Evolutionary conservation across 2,888 invertebrate species (phyloP).

Genomic region (Parascotia fuliginaria): DNA sequence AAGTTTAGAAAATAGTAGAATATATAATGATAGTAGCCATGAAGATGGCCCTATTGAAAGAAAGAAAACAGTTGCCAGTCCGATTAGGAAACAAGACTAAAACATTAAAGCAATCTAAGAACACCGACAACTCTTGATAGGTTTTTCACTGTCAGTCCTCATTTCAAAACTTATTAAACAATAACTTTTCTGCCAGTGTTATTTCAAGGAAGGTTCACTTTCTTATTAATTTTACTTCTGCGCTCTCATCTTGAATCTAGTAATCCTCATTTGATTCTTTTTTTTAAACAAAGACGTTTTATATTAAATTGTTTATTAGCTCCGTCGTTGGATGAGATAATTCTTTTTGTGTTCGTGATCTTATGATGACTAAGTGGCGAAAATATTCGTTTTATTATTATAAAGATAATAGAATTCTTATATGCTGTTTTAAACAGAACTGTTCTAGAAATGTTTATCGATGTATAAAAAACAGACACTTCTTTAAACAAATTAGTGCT

Average conservation of each 20-base stretch:
- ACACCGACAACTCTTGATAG: not conserved
- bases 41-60: too few species aligned
- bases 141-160: conserved; percentile 11
- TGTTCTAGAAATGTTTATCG: too few species aligned
- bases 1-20: too few species aligned
- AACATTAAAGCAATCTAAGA: not conserved
- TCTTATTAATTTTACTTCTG: conserved; percentile 23
- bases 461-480: too few species aligned
- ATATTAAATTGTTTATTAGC: conserved; percentile 35
- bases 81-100: not conserved
- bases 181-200: conserved; percentile 13
- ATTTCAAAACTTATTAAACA: conserved; percentile 21
- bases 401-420: too few species aligned
- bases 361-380: not conserved
- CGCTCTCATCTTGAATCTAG: conserved; percentile 5
- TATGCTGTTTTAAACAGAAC: too few species aligned
- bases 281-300: conserved; percentile 32
- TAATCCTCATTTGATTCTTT: conserved; percentile 36
- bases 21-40: too few species aligned
- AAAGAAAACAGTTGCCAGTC: too few species aligned
- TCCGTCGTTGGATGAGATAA: not conserved
- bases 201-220: conserved; percentile 10
- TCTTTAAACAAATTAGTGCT: too few species aligned
- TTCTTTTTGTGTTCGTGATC: not conserved
- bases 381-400: not conserved